Evolutionary conservation across 2,113 vertebrate genomes (phyloP), one percentile per base, ranked within the genome.

Genomic region (Mola mola): DNA sequence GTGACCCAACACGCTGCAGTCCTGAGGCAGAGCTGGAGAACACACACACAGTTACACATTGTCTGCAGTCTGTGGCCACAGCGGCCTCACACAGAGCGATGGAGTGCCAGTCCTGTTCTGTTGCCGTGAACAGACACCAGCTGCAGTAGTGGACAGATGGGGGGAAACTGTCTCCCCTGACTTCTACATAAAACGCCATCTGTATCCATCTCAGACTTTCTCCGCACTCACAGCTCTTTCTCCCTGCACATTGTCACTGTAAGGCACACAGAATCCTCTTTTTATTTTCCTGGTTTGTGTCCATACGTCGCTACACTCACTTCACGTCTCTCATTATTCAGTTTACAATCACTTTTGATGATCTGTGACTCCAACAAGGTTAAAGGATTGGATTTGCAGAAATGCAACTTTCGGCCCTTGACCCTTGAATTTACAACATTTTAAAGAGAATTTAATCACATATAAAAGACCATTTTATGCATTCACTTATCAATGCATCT

Each of bases 81-180:
- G 69, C 57, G 65, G 65, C 61, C 10, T 53, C 61, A 53, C 4
- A 44, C 44, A 1, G 66, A 60, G 44, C 44, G 50, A 52, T 25
- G 61, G 56, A 13, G 56, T 58, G 58, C 55, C 67, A 56, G 47
- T 11, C 48, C 51, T 29, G 56, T 63, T 80, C 41, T 50, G 48
- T 16, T n/a, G 70, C 75, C 55, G 58, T 73, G 55, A 77, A 66
- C 62, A 57, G 44, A 58, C 52, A 79, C 43, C 63, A 73, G 64
- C 28, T 65, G 64, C 47, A 49, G 40, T 49, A 51, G 63, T 36
- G 53, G 31, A 60, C 48, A 46, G 59, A 66, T 28, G 58, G 64
- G 63, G 21, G 34, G 12, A 26, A 40, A 3, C 44, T n/a, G 51
- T 49, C 49, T 71, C 66, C 19, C 49, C 40, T 37, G 46, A 19